phyloP scores from a whole-genome alignment of 2,113 vertebrate genomes.

The Cardinalis cardinalis region DNA sequence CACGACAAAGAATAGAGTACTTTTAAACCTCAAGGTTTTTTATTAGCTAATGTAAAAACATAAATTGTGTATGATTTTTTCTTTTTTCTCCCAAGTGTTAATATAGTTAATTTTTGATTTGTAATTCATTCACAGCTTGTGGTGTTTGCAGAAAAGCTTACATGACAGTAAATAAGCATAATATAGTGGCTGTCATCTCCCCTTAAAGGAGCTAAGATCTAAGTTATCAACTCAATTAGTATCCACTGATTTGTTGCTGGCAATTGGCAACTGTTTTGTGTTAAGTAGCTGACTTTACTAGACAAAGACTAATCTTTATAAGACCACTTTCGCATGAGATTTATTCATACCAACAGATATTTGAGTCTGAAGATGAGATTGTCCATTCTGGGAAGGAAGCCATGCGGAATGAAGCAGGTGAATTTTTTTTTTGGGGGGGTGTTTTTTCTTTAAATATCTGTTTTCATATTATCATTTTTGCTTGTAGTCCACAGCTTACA shows the following conservation, averaged over 20 bases:
- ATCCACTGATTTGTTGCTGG: background rate
- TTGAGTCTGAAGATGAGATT: background rate
- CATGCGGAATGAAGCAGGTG: constrained; percentile 11
- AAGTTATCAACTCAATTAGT: background rate
- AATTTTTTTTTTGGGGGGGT: background rate
- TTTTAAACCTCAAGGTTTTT: background rate
- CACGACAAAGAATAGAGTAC: background rate
- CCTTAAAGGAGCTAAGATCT: background rate
- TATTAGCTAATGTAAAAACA: background rate
- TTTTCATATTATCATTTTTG: background rate
- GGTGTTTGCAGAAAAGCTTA: background rate
- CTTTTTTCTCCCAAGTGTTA: fast-evolving
- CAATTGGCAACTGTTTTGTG: background rate
- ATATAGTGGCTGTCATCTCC: background rate
- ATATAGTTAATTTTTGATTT: background rate
- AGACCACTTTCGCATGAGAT: background rate
- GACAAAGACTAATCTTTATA: background rate
- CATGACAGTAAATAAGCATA: fast-evolving
- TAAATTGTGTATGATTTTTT: fast-evolving
- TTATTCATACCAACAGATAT: background rate
- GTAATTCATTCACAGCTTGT: background rate
- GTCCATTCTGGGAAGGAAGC: background rate
- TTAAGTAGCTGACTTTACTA: background rate
- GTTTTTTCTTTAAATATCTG: background rate
- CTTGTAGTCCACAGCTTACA: background rate